phyloP scores from a whole-genome alignment of 1,140 invertebrate species.

The Mamestra configurata region DNA sequence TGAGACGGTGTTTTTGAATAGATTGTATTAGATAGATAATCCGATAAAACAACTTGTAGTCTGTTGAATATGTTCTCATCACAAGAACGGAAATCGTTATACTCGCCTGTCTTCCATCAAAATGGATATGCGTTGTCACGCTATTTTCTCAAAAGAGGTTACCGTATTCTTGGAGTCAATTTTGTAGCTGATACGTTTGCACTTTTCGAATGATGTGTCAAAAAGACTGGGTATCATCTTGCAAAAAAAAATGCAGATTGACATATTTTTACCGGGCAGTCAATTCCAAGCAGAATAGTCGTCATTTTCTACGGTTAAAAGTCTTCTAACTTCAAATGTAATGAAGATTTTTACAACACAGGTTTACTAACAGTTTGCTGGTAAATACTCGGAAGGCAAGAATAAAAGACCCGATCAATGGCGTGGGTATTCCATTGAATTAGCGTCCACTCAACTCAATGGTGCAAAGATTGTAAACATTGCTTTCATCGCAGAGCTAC shows the following conservation, averaged over 20 bases:
- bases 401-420: not conserved
- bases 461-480: slow-evolving; percentile 9
- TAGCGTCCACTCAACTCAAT: not conserved
- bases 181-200: too few relatives aligned
- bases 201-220: too few relatives aligned
- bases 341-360: not conserved
- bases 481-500: not conserved
- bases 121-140: not conserved
- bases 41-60: not conserved
- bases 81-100: not conserved
- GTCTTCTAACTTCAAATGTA: not conserved
- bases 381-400: not conserved
- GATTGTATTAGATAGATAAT: not conserved
- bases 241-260: too few relatives aligned
- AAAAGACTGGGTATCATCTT: too few relatives aligned
- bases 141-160: not conserved
- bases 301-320: too few relatives aligned
- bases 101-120: not conserved
- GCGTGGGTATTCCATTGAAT: not conserved
- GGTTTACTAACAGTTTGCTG: not conserved
- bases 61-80: not conserved
- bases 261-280: too few relatives aligned
- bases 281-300: too few relatives aligned
- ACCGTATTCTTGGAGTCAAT: too few relatives aligned
- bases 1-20: not conserved